A percentile compares a stretch with the other conserved stretches of the same genome.
Conservation (phyloP, 2,113 vertebrate species). For the human (Homo sapiens) region DNA sequence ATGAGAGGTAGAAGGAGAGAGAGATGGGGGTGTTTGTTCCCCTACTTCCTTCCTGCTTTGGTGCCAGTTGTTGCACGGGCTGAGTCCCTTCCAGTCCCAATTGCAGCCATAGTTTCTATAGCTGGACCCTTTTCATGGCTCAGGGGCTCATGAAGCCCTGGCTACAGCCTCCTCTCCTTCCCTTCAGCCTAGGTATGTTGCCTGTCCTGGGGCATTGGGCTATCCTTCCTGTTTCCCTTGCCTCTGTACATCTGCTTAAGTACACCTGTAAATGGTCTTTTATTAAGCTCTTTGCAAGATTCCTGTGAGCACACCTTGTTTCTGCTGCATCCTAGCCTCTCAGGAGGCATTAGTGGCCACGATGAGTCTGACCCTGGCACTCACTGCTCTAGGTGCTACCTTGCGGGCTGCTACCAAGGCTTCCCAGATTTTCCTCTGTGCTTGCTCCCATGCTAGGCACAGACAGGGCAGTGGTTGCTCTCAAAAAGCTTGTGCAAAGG, state of each 20-base stretch:
- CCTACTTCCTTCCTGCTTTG: neutral
- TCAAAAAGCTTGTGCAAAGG: neutral
- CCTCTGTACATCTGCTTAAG: neutral
- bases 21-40: neutral
- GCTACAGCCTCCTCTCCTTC: neutral
- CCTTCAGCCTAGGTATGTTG: neutral
- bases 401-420: fast-evolving
- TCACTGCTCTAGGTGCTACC: neutral
- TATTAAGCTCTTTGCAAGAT: neutral
- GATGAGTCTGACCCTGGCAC: neutral
- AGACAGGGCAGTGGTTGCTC: neutral
- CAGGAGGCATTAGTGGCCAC: fast-evolving
- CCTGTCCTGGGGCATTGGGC: neutral
- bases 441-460: neutral
- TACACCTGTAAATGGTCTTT: neutral
- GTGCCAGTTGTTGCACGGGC: too few species aligned
- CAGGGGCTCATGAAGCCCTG: neutral
- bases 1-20: neutral
- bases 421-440: neutral
- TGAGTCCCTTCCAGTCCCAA: neutral
- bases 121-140: neutral
- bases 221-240: neutral
- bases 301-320: neutral
- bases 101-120: neutral
- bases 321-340: neutral